A percentile compares a stretch with the other conserved stretches of the same genome.
Conservation (phyloP, 2,797 vertebrate species). For the Thaleichthys pacificus region DNA sequence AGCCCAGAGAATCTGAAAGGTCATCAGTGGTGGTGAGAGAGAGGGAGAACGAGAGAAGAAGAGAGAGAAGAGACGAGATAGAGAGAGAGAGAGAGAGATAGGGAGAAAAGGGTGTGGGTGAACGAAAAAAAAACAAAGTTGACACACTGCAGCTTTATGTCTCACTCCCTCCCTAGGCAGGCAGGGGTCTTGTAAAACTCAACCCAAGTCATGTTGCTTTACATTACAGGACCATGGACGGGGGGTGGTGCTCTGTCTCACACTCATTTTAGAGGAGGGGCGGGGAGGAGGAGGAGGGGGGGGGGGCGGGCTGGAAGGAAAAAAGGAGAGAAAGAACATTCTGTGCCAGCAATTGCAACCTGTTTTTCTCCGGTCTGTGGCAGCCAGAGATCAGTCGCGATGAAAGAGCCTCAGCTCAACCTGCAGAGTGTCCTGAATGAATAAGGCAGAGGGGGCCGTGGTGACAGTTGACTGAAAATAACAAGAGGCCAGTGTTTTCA, state of each 20-base stretch:
- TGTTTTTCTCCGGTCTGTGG: not conserved
- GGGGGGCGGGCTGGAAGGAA: not conserved
- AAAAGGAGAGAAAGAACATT: not conserved
- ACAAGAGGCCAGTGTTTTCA: slow-evolving; percentile 23
- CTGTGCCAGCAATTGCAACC: slow-evolving; percentile 5
- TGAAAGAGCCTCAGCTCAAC: slow-evolving; percentile 72
- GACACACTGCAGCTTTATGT: not conserved
- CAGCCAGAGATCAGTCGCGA: slow-evolving; percentile 58
- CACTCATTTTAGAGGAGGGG: not conserved
- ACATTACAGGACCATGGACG: slow-evolving; percentile 3
- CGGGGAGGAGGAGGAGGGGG: not conserved
- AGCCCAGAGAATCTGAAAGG: not conserved
- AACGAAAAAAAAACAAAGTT: not conserved
- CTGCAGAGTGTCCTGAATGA: slow-evolving; percentile 45
- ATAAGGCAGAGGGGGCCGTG: slow-evolving; percentile 44
- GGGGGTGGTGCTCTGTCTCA: slow-evolving; percentile 5
- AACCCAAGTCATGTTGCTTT: not conserved
- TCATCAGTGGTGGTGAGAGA: slow-evolving; percentile 1
- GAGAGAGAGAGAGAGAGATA: no score
- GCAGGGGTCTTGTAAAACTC: slow-evolving; percentile 4
- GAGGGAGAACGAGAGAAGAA: not conserved
- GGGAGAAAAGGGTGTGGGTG: no score
- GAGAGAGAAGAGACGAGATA: not conserved
- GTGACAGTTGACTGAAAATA: slow-evolving; percentile 45
- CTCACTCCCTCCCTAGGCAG: not conserved